Base-by-base conservation (phyloP, 2,888 invertebrate genomes). In the Drymonia ruficornis region DNA sequence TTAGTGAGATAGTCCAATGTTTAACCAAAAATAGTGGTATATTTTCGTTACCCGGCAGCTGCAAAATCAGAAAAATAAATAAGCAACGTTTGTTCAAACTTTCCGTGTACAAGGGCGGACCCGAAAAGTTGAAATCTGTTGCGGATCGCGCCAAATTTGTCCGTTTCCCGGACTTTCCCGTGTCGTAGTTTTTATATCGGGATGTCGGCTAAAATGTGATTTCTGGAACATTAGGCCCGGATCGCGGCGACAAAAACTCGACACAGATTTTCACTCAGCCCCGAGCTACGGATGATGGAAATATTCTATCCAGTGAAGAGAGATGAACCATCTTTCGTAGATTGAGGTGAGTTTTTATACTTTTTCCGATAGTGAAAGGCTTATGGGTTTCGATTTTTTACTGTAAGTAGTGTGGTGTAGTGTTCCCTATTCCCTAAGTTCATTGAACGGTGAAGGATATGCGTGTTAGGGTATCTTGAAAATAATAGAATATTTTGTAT, bases 211-310 rank as follows among this genome's bases (percentile, higher is more conserved):
- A 60, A 72, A 75, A 74, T 74, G 68, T 66, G 71, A 76, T 76
- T 78, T 76, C 72, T 72, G 72, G 59, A 56, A 74, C 74, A 78
- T 76, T 74, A 76, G 70, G 64, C 69, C 65, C 58, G 65, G 65
- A 56, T 53, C 47, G 18, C 62, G 63, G 56, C 59, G 59, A 64
- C 74, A 78, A 79, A 79, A 78, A 76, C 61, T 70, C 63, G 63
- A 79, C 78, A 79, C 67, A 70, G 71, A 74, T 79, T 75, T 73
- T 67, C 73, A 76, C 78, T 78, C 65, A 65, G 65, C 63, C 53
- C 53, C 52, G 54, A 65, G 60, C 50, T 46, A 42, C 16, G 50
- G 44, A 50, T 50, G 52, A 56, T 55, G 52, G 51, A 31, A 55
- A 59, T 63, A 55, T 63, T 63, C 61, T 52, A 49, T 52, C 55